These are phyloP conservation scores for Sebastes minor DNA, from an alignment of 2,797 vertebrate genomes.

Conservation along the genomic window DNA sequence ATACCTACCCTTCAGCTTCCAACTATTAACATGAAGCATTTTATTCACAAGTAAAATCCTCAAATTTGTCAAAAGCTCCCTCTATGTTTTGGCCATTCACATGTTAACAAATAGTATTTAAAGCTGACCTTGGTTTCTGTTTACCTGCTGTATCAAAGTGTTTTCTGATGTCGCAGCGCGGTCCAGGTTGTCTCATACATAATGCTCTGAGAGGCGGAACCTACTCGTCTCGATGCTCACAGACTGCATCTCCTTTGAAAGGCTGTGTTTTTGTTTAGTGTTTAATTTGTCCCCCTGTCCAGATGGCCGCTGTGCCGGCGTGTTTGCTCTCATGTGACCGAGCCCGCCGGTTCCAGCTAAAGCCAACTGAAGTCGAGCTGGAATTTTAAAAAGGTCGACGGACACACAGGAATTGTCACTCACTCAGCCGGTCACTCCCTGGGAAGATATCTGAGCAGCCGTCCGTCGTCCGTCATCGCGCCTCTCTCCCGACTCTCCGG, in stretches of 20 bases:
- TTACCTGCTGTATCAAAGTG: slow-evolving; percentile 4
- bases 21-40: not conserved
- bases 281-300: slow-evolving; percentile 67
- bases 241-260: slow-evolving; percentile 45
- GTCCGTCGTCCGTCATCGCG: slow-evolving; percentile 69
- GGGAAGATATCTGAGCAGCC: slow-evolving; percentile 74
- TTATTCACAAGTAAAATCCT: not conserved
- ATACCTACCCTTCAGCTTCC: not conserved
- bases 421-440: slow-evolving; percentile 71
- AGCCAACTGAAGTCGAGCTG: slow-evolving; percentile 66
- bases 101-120: not conserved
- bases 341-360: slow-evolving; percentile 37
- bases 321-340: slow-evolving; percentile 66
- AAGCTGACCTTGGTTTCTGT: not conserved
- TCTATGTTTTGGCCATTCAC: not conserved
- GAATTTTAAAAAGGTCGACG: slow-evolving; percentile 80
- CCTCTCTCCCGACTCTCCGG: slow-evolving; percentile 64
- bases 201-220: slow-evolving; percentile 23
- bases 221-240: slow-evolving; percentile 12
- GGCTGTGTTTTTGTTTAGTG: slow-evolving; percentile 64
- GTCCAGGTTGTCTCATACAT: slow-evolving; percentile 11
- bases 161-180: slow-evolving; percentile 1
- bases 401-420: slow-evolving; percentile 75
- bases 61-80: not conserved
- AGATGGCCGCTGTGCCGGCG: slow-evolving; percentile 67